phyloP scores from a whole-genome alignment of 2,888 invertebrate species.

The Cryptus viduatorius region DNA sequence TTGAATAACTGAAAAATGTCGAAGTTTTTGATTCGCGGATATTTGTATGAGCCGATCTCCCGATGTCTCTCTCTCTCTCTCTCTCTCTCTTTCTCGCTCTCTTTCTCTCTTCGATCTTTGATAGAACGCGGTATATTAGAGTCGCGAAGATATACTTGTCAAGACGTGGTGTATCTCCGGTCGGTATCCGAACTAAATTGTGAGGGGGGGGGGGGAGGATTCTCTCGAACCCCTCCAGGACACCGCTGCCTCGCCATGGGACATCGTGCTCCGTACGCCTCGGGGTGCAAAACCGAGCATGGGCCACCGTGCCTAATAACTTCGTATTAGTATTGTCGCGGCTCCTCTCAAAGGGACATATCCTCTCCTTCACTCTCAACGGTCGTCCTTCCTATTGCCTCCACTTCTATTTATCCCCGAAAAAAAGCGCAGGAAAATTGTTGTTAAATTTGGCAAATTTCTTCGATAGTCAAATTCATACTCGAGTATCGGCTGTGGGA shows the following conservation, averaged over 20 bases:
- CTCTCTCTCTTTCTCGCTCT: too few species aligned
- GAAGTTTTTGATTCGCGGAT: background rate
- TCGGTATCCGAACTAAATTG: slow-evolving; percentile 18
- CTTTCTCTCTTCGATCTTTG: background rate
- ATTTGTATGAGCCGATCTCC: background rate
- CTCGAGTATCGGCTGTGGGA: slow-evolving; percentile 3
- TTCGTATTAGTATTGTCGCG: slow-evolving; percentile 82
- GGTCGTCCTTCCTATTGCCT: slow-evolving; percentile 24
- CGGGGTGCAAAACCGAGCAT: slow-evolving; percentile 79
- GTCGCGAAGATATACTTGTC: slow-evolving; percentile 82
- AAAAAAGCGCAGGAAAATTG: too few species aligned
- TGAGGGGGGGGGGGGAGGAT: background rate
- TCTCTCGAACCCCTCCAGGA: slow-evolving; percentile 76
- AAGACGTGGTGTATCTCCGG: slow-evolving; percentile 61
- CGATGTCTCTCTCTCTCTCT: too few species aligned
- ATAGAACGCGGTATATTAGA: slow-evolving; percentile 8
- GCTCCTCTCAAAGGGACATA: slow-evolving; percentile 75
- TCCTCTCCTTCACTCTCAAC: slow-evolving; percentile 42
- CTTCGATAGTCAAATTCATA: background rate
- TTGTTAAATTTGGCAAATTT: too few species aligned
- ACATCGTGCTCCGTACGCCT: slow-evolving; percentile 75
- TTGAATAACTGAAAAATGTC: background rate
- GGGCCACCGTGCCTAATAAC: slow-evolving; percentile 81
- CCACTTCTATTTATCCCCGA: background rate
- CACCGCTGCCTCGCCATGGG: slow-evolving; percentile 76